These are phyloP conservation scores for Grapholita molesta DNA, from an alignment of 1,140 invertebrate genomes.

Conservation along the genomic window DNA sequence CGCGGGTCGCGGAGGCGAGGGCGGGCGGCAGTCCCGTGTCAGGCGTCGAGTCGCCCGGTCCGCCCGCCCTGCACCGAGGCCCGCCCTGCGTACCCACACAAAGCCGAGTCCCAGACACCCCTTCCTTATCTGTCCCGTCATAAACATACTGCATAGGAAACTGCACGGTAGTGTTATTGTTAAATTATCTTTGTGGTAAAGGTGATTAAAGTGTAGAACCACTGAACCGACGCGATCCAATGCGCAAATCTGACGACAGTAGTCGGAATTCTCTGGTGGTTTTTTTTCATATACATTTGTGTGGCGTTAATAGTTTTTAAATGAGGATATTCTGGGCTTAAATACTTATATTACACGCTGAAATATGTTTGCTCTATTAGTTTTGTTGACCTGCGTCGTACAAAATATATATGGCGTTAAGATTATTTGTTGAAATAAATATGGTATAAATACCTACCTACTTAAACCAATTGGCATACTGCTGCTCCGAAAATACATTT, in stretches of 20 bases:
- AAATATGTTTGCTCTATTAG: not conserved
- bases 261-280: conserved; percentile 36
- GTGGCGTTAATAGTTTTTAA: not conserved
- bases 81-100: conserved; percentile 39
- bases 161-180: conserved; percentile 1
- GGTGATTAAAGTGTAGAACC: conserved; percentile 44
- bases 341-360: not conserved
- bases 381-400: not conserved
- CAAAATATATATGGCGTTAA: not conserved
- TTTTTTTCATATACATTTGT: conserved; percentile 23
- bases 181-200: conserved; percentile 25
- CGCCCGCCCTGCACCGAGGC: conserved; percentile 32
- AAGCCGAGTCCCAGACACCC: conserved; percentile 15
- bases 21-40: conserved; percentile 67
- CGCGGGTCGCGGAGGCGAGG: conserved; percentile 30
- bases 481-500: too few species aligned
- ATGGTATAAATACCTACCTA: too few species aligned
- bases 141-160: not conserved
- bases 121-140: conserved; percentile 6
- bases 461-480: too few species aligned
- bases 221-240: conserved; percentile 49
- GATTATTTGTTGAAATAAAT: not conserved
- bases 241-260: conserved; percentile 62
- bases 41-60: conserved; percentile 58
- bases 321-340: not conserved